phyloP scores from a whole-genome alignment of 2,113 vertebrate genomes.

The Tachysurus vachellii region DNA sequence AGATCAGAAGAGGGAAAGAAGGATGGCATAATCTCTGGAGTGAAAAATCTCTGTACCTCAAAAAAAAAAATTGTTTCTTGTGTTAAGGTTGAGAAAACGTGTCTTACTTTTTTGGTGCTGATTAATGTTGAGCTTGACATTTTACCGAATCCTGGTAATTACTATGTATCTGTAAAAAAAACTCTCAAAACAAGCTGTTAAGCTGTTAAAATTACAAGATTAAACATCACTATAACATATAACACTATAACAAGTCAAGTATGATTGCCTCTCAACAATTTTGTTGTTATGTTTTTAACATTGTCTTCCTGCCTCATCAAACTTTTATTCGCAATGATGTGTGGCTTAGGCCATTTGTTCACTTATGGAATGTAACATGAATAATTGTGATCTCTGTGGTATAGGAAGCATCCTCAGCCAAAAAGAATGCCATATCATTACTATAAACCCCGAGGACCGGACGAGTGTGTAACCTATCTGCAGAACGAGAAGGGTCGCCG shows the following conservation, averaged over 20 bases:
- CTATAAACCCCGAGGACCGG: constrained; percentile 88
- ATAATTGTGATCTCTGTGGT: not conserved
- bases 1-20: not conserved
- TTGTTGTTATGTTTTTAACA: not conserved
- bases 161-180: not conserved
- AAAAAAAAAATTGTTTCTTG: not conserved
- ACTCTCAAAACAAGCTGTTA: not conserved
- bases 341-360: not conserved
- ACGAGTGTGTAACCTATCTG: constrained; percentile 90
- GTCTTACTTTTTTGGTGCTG: not conserved
- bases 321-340: not conserved
- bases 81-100: not conserved
- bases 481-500: constrained; percentile 84
- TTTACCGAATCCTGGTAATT: not conserved
- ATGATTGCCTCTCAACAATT: not conserved
- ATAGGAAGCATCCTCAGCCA: constrained; percentile 71
- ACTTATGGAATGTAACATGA: not conserved
- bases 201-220: no score
- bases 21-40: not conserved
- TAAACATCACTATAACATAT: no score
- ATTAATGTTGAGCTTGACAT: not conserved
- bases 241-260: not conserved
- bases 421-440: constrained; percentile 93
- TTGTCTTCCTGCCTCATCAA: not conserved
- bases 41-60: not conserved